Evolutionary conservation across 53 echinoderm and acorn worm genomes (phyloP), one percentile per base, ranked within the genome.

Genomic region (Arbacia lixula): DNA sequence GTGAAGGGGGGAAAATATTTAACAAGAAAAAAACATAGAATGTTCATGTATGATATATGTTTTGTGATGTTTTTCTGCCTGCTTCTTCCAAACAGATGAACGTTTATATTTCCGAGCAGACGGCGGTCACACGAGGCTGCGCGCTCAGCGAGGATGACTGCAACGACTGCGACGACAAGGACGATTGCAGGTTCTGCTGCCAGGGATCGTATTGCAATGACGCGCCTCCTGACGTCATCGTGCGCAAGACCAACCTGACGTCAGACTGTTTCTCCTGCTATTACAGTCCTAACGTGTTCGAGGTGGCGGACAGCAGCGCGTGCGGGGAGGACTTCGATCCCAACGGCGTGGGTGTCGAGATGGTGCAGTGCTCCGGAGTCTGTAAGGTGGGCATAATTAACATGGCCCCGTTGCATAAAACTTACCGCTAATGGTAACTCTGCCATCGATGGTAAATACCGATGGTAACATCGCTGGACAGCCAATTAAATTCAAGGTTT

Each of bases 221-320:
- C 78, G 78, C 78, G 21, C 60, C 78, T 3, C 78, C 78, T 38
- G 78, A 78, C 41, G 78, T 60, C 27, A 78, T 78, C 60, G 78
- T 60, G 11, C 53, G 78, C 21, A 21, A 78, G 34, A 37, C 78
- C 78, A 78, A 78, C n/a, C 28, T 58, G 25, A 78, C 78, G 26
- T 60, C 57, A 25, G 60, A 78, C 60, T 78, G 78, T 12, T 78
- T 40, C 78, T 78, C 78, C n/a, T 78, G 78, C 60, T 78, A 60
- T 26, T 78, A 78, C 60, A 78, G 78, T 39, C 78, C 78, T 27
- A 26, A 78, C 28, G 60, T 38, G 6, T 78, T 78, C 41, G 78
- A 78, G 60, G 78, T 78, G 6, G 22, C 12, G 27, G 78, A 78
- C 38, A 78, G 78, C 21, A 4, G 57, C 14, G 78, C 58, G 22